Conservation (phyloP, 1,140 invertebrate species). For the Drosophila simulans region DNA sequence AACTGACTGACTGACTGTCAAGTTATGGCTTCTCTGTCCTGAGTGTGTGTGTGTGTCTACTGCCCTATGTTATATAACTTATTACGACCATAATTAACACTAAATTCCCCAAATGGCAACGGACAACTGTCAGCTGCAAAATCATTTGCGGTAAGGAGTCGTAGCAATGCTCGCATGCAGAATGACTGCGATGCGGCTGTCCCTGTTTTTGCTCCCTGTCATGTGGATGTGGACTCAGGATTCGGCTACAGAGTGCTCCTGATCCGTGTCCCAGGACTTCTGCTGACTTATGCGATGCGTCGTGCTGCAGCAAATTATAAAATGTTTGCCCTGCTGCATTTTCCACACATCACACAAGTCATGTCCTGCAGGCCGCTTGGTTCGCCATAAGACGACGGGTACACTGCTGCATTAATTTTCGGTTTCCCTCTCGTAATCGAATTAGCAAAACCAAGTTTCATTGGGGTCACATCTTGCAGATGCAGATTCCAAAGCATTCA, state of each 20-base stretch:
- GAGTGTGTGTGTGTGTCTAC: conserved; percentile 14
- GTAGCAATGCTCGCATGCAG: conserved; percentile 26
- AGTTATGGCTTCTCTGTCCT: conserved; percentile 14
- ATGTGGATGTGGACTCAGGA: conserved; percentile 41
- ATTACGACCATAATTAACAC: conserved; percentile 78
- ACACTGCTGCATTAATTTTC: conserved; percentile 31
- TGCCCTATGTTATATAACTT: conserved; percentile 64
- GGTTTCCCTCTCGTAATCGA: conserved; percentile 50
- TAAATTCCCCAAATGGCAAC: conserved; percentile 73
- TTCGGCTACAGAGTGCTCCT: conserved; percentile 40
- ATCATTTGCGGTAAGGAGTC: conserved; percentile 61
- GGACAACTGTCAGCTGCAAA: conserved; percentile 77
- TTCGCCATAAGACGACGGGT: conserved; percentile 34
- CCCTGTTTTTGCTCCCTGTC: conserved; percentile 44
- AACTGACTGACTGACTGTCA: conserved; percentile 17
- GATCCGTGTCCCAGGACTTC: conserved; percentile 9
- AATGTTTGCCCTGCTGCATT: conserved; percentile 66
- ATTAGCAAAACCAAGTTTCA: conserved; percentile 45
- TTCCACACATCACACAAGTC: conserved; percentile 71
- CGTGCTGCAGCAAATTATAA: conserved; percentile 71
- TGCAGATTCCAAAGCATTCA: conserved; percentile 9
- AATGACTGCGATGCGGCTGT: conserved; percentile 45
- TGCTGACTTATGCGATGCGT: conserved; percentile 70
- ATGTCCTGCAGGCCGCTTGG: conserved; percentile 45
- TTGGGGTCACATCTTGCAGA: conserved; percentile 52